Base-by-base conservation (phyloP, 2,888 invertebrate genomes). In the Argyresthia albistria region DNA sequence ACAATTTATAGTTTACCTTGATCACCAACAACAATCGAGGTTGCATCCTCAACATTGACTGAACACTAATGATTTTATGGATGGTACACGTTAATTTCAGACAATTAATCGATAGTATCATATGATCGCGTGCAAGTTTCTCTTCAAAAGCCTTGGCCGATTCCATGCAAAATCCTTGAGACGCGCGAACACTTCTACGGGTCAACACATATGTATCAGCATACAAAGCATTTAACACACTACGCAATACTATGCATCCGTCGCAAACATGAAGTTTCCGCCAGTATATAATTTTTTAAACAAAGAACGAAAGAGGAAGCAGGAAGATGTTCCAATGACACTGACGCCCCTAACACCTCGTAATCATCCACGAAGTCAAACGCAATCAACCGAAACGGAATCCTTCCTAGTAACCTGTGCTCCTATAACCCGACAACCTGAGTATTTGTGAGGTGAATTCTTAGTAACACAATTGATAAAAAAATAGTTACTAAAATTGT, bases 291-390 rank as follows among this genome's bases (percentile, higher is more conserved):
- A 14, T 1, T 14, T 8, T 12, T 15, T 8, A 14, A 45, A 45
- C 51, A 35, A 43, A 59, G 58, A 65, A 65, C 62, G 62, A 66
- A 62, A 59, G 53, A 58, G 63, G 65, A 63, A 61, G 59, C 55
- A 61, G 65, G 65, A 59, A 66, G 65, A 65, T 57, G 56, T 58
- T 57, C 61, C 62, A 65, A 63, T 61, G 61, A 58, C 61, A 58
- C 43, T 35, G 25, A 57, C 15, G 37, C 37, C 10, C 35, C 12
- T 16, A n/a, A 15, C 46, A n/a, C 43, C 46, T 25, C 2, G 39
- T 25, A 6, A 25, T 6, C 3, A 25, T 25, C 6, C 3, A 25
- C 25, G 25, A 25, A 25, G 25, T 25, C 25, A 25, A 25, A 46
- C 42, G 35, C 47, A 37, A 52, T 47, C 47, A 43, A 35, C 35